Percentiles rank a stretch among this genome's conserved stretches.
Evolutionary conservation across 2,888 invertebrate species (phyloP).

Genomic region (Microctonus hyperodae): DNA sequence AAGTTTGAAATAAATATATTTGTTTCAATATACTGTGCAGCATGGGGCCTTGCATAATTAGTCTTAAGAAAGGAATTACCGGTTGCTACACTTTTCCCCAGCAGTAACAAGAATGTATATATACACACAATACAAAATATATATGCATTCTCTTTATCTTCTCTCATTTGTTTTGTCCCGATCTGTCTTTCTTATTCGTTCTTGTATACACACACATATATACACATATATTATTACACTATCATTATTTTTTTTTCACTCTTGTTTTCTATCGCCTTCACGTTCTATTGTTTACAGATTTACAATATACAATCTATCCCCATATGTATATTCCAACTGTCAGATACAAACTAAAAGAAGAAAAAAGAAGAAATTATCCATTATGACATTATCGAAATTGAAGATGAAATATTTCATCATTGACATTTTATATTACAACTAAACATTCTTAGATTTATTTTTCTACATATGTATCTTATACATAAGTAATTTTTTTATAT

Average conservation of each 20-base stretch:
- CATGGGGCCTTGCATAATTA: conserved; percentile 39
- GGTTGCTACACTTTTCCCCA: conserved; percentile 36
- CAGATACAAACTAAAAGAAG: background rate
- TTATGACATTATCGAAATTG: background rate
- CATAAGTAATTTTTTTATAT: background rate
- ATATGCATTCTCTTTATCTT: conserved; percentile 15
- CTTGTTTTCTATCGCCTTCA: conserved; percentile 32
- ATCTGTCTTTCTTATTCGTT: too few species aligned
- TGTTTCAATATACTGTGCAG: conserved; percentile 18
- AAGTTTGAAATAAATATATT: background rate
- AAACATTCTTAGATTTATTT: conserved; percentile 1
- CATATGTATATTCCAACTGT: conserved; percentile 17
- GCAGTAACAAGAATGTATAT: background rate
- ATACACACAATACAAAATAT: too few species aligned
- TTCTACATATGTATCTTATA: background rate
- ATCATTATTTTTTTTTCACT: conserved; percentile 18
- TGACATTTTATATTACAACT: conserved; percentile 1
- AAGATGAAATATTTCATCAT: conserved; percentile 22
- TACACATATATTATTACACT: conserved; percentile 12
- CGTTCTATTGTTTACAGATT: background rate
- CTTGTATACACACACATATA: background rate
- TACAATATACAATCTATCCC: conserved; percentile 4
- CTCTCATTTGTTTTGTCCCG: conserved; percentile 10
- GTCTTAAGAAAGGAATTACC: conserved; percentile 40
- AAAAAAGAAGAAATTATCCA: background rate